Evolutionary conservation across 2,113 vertebrate species (phyloP).

Genomic region (Butastur rufipennis): DNA sequence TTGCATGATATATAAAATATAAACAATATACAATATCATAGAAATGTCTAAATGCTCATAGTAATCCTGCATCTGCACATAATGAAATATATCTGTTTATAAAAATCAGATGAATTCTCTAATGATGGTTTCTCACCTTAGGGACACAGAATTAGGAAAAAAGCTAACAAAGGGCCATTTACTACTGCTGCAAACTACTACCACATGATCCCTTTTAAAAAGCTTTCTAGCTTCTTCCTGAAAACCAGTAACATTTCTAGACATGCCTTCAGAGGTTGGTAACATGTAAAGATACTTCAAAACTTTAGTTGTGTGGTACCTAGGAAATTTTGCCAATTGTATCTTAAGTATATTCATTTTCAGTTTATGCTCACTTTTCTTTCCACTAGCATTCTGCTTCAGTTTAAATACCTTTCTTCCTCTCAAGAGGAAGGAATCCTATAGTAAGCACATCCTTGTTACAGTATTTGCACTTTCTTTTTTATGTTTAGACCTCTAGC

Average conservation of each 20-base stretch:
- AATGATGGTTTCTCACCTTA: neutral
- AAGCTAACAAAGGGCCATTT: neutral
- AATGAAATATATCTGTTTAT: neutral
- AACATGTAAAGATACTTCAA: neutral
- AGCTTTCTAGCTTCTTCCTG: neutral
- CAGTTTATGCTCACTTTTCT: neutral
- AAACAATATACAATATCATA: neutral
- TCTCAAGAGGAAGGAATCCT: neutral
- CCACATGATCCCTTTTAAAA: fast-evolving
- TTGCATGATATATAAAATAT: neutral
- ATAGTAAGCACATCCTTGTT: neutral
- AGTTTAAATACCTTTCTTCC: neutral
- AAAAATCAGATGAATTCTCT: neutral
- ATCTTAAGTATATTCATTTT: neutral
- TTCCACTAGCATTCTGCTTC: neutral
- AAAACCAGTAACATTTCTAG: neutral
- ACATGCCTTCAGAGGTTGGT: neutral
- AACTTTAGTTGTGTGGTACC: neutral
- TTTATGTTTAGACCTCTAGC: neutral
- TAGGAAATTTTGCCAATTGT: neutral
- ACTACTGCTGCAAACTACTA: neutral
- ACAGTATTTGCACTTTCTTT: neutral
- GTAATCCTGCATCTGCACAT: neutral
- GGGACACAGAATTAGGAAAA: neutral
- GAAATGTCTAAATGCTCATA: neutral